phyloP scores from a whole-genome alignment of 1,140 invertebrate genomes.

The Nephila pilipes region DNA sequence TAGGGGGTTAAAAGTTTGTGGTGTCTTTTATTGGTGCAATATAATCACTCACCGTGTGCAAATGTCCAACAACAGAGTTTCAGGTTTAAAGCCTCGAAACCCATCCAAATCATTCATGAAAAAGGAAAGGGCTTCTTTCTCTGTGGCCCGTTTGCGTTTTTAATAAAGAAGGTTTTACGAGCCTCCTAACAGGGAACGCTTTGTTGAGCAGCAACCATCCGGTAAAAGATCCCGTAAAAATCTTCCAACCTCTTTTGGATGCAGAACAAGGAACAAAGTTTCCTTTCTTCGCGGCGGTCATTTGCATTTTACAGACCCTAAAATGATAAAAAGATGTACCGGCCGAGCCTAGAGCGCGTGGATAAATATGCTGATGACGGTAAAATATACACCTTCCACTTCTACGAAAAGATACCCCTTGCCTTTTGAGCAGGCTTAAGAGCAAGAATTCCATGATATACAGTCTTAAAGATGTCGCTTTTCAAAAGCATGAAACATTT shows the following conservation, averaged over 20 bases:
- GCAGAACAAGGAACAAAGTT: constrained; percentile 48
- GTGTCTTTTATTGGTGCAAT: constrained; percentile 14
- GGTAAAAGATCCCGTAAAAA: neutral
- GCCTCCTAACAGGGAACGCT: neutral
- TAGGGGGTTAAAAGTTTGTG: neutral
- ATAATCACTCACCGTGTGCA: neutral
- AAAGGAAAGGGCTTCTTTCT: neutral
- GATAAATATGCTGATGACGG: constrained; percentile 43
- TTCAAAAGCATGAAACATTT: neutral
- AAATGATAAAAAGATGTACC: constrained; percentile 37
- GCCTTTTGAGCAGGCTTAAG: constrained; percentile 32
- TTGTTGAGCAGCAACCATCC: constrained; percentile 11
- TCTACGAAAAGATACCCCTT: neutral
- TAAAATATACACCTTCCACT: constrained; percentile 40
- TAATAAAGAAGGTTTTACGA: constrained; percentile 49
- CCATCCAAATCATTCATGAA: neutral
- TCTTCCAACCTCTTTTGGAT: constrained; percentile 26
- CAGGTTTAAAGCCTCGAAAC: constrained; percentile 16
- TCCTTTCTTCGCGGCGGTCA: constrained; percentile 17
- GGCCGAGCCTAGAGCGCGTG: neutral
- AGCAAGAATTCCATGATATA: neutral
- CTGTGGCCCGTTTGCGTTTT: constrained; percentile 2
- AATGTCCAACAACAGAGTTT: constrained; percentile 27
- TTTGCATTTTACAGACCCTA: constrained; percentile 47
- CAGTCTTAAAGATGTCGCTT: constrained; percentile 16